These are phyloP conservation scores for Aelia acuminata DNA, from an alignment of 2,888 invertebrate species.

Conservation along the genomic window DNA sequence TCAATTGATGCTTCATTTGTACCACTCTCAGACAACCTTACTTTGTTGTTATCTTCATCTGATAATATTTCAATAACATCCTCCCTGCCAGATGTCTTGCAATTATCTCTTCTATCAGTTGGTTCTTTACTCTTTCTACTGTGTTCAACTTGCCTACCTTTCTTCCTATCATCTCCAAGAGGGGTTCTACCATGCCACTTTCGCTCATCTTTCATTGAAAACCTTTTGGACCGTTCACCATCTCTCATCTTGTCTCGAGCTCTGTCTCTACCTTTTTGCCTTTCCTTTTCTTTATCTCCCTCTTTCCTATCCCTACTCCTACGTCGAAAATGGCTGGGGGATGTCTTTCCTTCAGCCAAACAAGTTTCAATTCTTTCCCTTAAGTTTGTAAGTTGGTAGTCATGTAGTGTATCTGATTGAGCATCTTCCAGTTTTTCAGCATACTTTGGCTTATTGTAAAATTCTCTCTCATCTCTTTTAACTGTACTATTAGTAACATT, in stretches of 20 bases:
- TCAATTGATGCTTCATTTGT: background rate
- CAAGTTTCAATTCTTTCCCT: slow-evolving; percentile 31
- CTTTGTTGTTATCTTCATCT: slow-evolving; percentile 24
- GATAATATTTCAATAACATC: slow-evolving; percentile 30
- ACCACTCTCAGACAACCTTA: background rate
- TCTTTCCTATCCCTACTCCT: slow-evolving; percentile 22
- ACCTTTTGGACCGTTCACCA: background rate
- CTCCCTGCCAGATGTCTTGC: background rate
- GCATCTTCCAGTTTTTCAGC: slow-evolving; percentile 19
- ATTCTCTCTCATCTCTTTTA: background rate
- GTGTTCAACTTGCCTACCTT: background rate
- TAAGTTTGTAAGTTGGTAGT: slow-evolving; percentile 43
- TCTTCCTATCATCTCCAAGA: slow-evolving; percentile 14
- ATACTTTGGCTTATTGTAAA: slow-evolving; percentile 21
- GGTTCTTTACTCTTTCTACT: slow-evolving; percentile 10
- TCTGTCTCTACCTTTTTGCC: background rate
- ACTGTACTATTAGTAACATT: too few relatives aligned
- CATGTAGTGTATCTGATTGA: slow-evolving; percentile 15
- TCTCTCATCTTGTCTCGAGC: background rate
- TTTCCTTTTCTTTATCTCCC: slow-evolving; percentile 23
- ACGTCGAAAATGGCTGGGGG: background rate
- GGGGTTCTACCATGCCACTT: slow-evolving; percentile 1
- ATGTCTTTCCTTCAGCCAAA: background rate
- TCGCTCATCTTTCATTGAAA: background rate
- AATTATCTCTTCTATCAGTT: background rate